phyloP scores from a whole-genome alignment of 1,140 invertebrate genomes.

The Heliconius hermathena region DNA sequence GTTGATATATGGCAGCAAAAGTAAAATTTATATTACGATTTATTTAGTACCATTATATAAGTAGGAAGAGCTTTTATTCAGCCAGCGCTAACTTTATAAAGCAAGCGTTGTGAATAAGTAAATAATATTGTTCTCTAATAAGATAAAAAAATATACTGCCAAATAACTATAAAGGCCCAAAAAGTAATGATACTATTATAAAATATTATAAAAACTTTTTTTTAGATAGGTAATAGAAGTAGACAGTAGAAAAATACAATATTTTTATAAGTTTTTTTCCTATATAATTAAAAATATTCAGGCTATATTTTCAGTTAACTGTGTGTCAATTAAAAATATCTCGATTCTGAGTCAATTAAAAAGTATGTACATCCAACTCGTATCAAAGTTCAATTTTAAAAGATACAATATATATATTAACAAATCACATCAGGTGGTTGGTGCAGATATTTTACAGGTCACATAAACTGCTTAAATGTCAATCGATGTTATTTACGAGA shows the following conservation, averaged over 20 bases:
- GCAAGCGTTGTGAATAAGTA: neutral
- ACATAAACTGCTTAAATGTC: conserved; percentile 64
- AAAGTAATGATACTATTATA: neutral
- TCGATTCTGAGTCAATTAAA: neutral
- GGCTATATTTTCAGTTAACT: neutral
- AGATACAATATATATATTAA: conserved; percentile 13
- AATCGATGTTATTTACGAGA: conserved; percentile 73
- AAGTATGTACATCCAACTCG: neutral
- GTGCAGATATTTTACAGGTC: conserved; percentile 33
- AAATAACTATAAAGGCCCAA: neutral
- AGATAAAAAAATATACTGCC: neutral
- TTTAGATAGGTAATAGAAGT: too few species aligned
- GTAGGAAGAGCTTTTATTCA: neutral
- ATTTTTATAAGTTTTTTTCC: too few species aligned
- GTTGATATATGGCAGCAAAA: conserved; percentile 8
- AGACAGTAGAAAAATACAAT: too few species aligned
- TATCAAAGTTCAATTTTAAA: conserved; percentile 12
- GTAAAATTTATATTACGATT: conserved; percentile 4
- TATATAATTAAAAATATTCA: neutral
- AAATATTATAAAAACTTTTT: too few species aligned
- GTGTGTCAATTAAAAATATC: conserved; percentile 11
- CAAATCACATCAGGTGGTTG: conserved; percentile 27
- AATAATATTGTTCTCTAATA: neutral
- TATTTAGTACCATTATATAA: neutral
- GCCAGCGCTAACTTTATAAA: neutral